Conservation (phyloP, 2,113 vertebrate genomes). For the Erinaceus europaeus region DNA sequence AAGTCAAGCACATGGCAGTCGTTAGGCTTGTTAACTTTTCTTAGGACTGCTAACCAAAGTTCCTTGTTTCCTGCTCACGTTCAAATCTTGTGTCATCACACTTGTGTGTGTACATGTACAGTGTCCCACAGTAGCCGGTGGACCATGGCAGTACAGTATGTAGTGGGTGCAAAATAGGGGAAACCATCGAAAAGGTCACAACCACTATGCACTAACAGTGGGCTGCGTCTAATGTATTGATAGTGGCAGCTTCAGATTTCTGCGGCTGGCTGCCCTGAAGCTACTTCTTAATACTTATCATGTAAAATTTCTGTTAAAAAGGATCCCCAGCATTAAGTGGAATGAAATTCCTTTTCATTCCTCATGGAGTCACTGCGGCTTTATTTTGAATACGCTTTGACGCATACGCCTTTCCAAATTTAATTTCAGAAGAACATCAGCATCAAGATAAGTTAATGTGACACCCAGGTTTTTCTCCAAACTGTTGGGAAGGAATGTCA, state of each 20-base stretch:
- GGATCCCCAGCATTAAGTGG: slow-evolving; percentile 18
- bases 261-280: slow-evolving; percentile 42
- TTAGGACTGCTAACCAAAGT: not conserved
- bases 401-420: not conserved
- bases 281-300: slow-evolving; percentile 52
- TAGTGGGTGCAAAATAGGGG: not conserved
- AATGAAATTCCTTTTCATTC: slow-evolving; percentile 10
- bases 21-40: not conserved
- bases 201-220: not conserved
- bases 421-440: slow-evolving; percentile 46
- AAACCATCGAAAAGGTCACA: accelerated
- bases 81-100: not conserved
- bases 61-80: not conserved
- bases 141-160: not conserved
- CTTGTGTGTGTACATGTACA: accelerated
- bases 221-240: not conserved
- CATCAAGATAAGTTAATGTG: slow-evolving; percentile 17
- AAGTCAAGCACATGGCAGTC: not conserved
- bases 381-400: slow-evolving; percentile 17
- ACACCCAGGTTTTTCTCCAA: not conserved
- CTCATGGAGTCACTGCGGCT: too few relatives aligned
- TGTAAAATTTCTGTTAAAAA: slow-evolving; percentile 35
- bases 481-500: not conserved
- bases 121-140: not conserved
- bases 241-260: slow-evolving; percentile 59